Evolutionary conservation across 2,888 invertebrate genomes (phyloP), one percentile per base, ranked within the genome.

Genomic region (Lysandra bellargus): DNA sequence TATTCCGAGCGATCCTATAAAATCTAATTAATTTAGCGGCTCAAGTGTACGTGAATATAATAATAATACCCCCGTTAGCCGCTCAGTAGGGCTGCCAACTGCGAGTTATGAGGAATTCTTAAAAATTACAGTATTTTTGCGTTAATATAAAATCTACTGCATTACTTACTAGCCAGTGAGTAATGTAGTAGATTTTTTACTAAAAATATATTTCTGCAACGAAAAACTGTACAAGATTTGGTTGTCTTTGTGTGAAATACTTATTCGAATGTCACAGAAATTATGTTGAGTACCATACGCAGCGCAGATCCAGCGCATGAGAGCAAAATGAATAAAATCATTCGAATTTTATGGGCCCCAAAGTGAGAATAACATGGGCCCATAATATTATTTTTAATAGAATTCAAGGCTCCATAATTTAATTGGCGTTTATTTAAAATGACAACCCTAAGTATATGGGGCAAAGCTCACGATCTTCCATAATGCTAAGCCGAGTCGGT

Each of bases 21-120:
- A 90, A 91, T 86, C 88, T 89, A 91, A 91, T 92, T 92, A 92
- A 90, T 90, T 89, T 81, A 78, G 60, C 78, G 79, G 78, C 78
- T 78, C 60, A 57, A 74, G 37, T 82, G 82, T 80, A 83, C 86
- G 87, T 86, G 87, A 86, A 85, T 84, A 83, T 84, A 85, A 85
- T 87, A 84, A 85, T 85, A 82, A 82, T 81, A 82, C 79, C 49
- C 80, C 77, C 74, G 80, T 82, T 81, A 80, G 53, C 73, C 14
- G 33, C 12, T 64, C 64, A 64, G 4, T 69, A 69, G 69, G 69
- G 69, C 6, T 69, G 33, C 5, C 37, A 14, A 14, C 6, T 37
- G 30, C 4, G 23, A 30, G 69, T 69, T 69, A 33, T 23, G 6
- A 12, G 4, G 60, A 17, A n/a, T 61, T 61, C 1, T 61, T 12